Evolutionary conservation across 2,888 invertebrate genomes (phyloP).

Genomic region (Dicyrtomina minuta): DNA sequence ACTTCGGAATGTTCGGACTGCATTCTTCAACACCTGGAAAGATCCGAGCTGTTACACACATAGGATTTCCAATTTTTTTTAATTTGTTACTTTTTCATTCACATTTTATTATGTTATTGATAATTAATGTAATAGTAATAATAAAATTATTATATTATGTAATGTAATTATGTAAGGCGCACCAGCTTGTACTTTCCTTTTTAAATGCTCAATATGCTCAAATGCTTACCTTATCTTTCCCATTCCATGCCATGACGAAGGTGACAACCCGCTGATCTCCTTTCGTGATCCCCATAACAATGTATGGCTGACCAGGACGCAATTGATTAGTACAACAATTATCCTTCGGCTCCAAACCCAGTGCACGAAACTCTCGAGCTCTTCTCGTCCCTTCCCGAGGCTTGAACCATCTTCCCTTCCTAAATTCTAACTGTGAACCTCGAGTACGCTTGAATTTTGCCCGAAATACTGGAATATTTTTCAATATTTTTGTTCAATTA

Average conservation of each 20-base stretch:
- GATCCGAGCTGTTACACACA: slow-evolving; percentile 34
- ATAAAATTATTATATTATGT: background rate
- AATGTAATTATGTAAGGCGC: too few relatives aligned
- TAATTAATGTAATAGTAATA: background rate
- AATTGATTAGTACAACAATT: slow-evolving; percentile 57
- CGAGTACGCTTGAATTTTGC: slow-evolving; percentile 56
- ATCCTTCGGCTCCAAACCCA: slow-evolving; percentile 56
- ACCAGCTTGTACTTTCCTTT: too few relatives aligned
- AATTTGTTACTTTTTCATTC: background rate
- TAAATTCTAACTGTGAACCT: slow-evolving; percentile 55
- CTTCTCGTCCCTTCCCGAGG: slow-evolving; percentile 53
- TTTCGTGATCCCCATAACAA: slow-evolving; percentile 57
- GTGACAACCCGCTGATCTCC: slow-evolving; percentile 56
- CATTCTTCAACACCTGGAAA: slow-evolving; percentile 56
- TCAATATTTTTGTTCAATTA: too few relatives aligned
- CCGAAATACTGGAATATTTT: slow-evolving; percentile 55
- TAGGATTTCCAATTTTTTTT: slow-evolving; percentile 1
- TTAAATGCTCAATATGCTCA: background rate
- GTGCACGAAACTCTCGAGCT: slow-evolving; percentile 55
- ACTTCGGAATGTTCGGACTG: slow-evolving; percentile 57
- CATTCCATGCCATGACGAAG: slow-evolving; percentile 59
- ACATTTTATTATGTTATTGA: too few relatives aligned
- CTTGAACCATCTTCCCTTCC: slow-evolving; percentile 55
- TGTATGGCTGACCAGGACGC: slow-evolving; percentile 55
- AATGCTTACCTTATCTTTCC: slow-evolving; percentile 54